A percentile compares a stretch with the other conserved stretches of the same genome.
Conservation (phyloP, 1,140 invertebrate species). For the Zaprionus capensis region DNA sequence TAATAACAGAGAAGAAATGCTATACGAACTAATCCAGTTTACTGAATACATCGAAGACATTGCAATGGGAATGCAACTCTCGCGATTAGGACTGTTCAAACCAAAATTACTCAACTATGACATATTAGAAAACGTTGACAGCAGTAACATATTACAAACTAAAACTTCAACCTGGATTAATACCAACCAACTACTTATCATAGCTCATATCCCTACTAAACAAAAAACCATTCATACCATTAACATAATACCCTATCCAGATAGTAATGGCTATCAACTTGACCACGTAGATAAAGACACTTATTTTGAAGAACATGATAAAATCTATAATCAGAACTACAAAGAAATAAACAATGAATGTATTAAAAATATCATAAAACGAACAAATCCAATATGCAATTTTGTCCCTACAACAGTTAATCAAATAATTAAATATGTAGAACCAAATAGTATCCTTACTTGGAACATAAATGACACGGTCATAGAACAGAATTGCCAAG, state of each 20-base stretch:
- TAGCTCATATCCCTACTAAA: constrained; percentile 5
- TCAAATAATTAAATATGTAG: too few species aligned
- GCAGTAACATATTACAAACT: neutral
- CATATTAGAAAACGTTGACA: constrained; percentile 7
- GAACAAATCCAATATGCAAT: neutral
- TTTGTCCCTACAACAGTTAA: too few species aligned
- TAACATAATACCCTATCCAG: neutral
- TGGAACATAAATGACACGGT: too few species aligned
- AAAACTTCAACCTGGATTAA: constrained; percentile 15
- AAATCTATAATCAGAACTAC: neutral
- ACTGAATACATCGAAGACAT: too few species aligned
- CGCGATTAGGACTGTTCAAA: neutral
- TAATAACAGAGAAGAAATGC: too few species aligned
- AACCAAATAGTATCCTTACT: too few species aligned
- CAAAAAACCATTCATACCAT: constrained; percentile 6
- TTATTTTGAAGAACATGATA: neutral
- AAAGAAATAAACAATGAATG: neutral
- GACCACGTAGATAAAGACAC: neutral
- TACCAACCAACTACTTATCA: constrained; percentile 3
- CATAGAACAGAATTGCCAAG: too few species aligned
- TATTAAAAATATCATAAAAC: too few species aligned
- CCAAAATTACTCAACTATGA: constrained; percentile 6
- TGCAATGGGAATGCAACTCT: too few species aligned
- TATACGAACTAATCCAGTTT: too few species aligned
- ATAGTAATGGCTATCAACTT: constrained; percentile 1